phyloP scores from a whole-genome alignment of 2,113 vertebrate species.

The Stigmatopora argus region DNA sequence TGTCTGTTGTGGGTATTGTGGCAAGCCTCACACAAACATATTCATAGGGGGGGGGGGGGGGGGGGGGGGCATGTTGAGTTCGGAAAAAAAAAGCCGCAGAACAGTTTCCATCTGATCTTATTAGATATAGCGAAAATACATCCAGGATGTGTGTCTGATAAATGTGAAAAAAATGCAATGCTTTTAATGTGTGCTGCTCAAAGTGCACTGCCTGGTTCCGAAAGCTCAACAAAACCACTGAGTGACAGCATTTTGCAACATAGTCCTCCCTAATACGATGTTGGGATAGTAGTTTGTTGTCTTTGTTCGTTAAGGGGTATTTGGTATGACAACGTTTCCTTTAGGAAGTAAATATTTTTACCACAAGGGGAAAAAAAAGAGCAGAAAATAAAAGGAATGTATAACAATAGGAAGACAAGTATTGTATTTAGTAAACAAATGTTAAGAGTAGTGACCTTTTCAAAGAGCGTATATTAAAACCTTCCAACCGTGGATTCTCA shows the following conservation, averaged over 20 bases:
- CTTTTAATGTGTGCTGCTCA: background rate
- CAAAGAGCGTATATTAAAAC: background rate
- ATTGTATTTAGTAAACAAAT: conserved; percentile 1
- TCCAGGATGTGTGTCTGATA: background rate
- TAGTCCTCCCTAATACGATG: background rate
- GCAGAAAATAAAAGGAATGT: background rate
- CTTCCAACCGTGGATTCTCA: background rate
- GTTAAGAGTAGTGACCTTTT: background rate
- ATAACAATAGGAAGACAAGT: background rate
- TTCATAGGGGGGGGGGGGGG: no score
- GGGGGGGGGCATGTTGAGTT: background rate
- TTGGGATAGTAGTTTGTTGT: background rate
- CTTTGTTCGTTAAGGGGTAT: background rate
- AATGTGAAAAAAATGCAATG: background rate
- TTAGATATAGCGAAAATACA: conserved; percentile 1
- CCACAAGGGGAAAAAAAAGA: background rate
- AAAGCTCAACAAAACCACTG: background rate
- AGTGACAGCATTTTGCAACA: background rate
- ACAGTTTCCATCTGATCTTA: background rate
- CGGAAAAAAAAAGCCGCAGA: background rate
- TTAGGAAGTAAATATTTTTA: background rate
- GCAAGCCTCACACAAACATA: background rate
- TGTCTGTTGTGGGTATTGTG: conserved; percentile 14
- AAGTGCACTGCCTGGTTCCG: background rate
- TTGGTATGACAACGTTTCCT: background rate